Conservation (phyloP, 2,888 invertebrate genomes). For the Polymixis flavicincta region DNA sequence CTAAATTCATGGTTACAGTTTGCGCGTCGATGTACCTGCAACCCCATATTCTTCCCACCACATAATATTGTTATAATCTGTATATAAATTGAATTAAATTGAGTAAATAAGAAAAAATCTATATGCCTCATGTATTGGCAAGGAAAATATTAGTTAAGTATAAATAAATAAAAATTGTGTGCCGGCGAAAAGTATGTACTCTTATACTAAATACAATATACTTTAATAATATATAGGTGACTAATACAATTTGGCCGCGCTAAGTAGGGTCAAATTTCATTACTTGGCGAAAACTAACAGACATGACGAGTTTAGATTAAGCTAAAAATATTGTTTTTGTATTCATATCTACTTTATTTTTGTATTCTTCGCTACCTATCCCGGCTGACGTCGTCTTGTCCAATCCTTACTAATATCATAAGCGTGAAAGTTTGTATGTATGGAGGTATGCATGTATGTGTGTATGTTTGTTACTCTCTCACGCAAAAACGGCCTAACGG, state of each 20-base stretch:
- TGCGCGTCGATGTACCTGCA: too few relatives aligned
- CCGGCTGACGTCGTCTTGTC: too few relatives aligned
- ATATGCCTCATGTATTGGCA: constrained; percentile 81
- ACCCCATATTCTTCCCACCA: not conserved
- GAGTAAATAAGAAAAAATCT: constrained; percentile 70
- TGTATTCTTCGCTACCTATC: not conserved
- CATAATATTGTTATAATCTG: constrained; percentile 28
- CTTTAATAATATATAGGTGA: constrained; percentile 80
- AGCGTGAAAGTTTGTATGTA: too few relatives aligned
- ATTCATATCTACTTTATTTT: not conserved
- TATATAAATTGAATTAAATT: constrained; percentile 63
- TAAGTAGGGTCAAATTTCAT: constrained; percentile 64
- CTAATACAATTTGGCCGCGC: constrained; percentile 78
- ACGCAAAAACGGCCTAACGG: too few relatives aligned
- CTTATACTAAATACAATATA: constrained; percentile 83
- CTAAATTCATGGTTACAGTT: too few relatives aligned
- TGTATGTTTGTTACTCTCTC: too few relatives aligned
- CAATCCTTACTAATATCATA: too few relatives aligned
- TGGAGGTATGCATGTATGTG: too few relatives aligned
- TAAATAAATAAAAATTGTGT: constrained; percentile 75
- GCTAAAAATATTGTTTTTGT: not conserved
- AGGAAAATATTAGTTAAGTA: constrained; percentile 73
- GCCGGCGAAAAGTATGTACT: constrained; percentile 82
- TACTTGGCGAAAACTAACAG: not conserved
- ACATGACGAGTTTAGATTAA: not conserved